Conservation (phyloP, 2,797 vertebrate species). For the Catamblyrhynchus diadema region DNA sequence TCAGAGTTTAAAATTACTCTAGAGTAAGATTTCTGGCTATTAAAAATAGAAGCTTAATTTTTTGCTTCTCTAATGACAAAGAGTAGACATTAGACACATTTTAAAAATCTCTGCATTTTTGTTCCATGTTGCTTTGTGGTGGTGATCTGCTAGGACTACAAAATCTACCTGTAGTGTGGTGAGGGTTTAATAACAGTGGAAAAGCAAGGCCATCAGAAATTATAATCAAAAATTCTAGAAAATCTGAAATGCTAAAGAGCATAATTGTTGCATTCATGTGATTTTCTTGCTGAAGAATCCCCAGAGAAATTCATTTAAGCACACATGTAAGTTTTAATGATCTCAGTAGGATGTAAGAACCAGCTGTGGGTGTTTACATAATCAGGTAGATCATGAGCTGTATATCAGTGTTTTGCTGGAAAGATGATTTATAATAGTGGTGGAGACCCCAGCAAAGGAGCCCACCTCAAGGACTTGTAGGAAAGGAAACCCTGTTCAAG, state of each 20-base stretch:
- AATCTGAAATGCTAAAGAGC: neutral
- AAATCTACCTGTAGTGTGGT: neutral
- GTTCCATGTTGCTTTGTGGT: neutral
- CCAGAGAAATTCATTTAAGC: neutral
- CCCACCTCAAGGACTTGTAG: neutral
- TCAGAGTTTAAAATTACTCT: neutral
- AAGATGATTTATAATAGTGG: neutral
- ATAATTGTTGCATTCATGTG: neutral
- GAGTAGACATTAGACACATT: neutral
- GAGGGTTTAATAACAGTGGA: neutral
- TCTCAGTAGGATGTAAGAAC: neutral
- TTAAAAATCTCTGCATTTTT: neutral
- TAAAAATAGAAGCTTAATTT: neutral
- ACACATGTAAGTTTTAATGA: neutral
- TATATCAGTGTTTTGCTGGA: neutral
- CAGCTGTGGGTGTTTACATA: neutral
- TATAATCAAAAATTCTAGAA: neutral
- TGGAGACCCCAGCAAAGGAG: neutral
- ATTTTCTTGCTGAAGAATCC: neutral
- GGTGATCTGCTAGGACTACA: neutral
- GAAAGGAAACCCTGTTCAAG: neutral
- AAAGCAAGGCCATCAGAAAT: neutral
- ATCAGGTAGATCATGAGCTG: rapidly evolving
- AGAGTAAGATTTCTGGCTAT: neutral
- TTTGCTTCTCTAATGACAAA: neutral